These are phyloP conservation scores for Sinosuthora webbiana DNA, from an alignment of 2,113 vertebrate species.

Conservation along the genomic window DNA sequence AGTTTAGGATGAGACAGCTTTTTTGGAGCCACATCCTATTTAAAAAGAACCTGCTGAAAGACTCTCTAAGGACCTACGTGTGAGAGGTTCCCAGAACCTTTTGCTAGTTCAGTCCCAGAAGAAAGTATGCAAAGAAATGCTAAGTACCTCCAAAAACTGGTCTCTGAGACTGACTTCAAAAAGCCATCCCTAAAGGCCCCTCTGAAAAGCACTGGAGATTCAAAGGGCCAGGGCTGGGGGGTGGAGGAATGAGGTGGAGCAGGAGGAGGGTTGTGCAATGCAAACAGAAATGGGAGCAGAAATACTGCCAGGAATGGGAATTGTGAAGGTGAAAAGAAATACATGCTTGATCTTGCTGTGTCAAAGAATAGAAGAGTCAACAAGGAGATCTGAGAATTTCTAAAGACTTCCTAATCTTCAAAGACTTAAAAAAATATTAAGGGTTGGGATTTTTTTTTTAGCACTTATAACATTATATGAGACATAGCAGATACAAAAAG, in stretches of 20 bases:
- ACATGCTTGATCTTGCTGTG: neutral
- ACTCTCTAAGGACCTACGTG: neutral
- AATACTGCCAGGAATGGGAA: neutral
- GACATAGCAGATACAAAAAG: neutral
- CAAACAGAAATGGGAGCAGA: neutral
- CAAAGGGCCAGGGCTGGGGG: neutral
- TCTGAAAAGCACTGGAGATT: neutral
- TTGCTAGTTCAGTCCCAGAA: neutral
- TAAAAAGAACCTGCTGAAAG: neutral
- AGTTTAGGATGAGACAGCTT: neutral
- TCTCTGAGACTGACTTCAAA: neutral
- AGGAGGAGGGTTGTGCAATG: neutral
- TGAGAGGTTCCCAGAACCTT: neutral
- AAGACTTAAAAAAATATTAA: neutral
- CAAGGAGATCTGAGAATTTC: constrained; percentile 16
- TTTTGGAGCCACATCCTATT: neutral
- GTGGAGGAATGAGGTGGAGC: neutral
- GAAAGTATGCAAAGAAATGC: neutral
- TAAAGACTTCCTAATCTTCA: neutral
- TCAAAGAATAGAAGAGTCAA: constrained; percentile 1
- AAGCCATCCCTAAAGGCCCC: neutral
- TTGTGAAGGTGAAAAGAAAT: neutral
- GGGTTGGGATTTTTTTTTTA: neutral
- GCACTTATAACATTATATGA: neutral
- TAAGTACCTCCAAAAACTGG: neutral